Evolutionary conservation across 2,113 vertebrate genomes (phyloP), one percentile per base, ranked within the genome.

Genomic region (Galbula dea): DNA sequence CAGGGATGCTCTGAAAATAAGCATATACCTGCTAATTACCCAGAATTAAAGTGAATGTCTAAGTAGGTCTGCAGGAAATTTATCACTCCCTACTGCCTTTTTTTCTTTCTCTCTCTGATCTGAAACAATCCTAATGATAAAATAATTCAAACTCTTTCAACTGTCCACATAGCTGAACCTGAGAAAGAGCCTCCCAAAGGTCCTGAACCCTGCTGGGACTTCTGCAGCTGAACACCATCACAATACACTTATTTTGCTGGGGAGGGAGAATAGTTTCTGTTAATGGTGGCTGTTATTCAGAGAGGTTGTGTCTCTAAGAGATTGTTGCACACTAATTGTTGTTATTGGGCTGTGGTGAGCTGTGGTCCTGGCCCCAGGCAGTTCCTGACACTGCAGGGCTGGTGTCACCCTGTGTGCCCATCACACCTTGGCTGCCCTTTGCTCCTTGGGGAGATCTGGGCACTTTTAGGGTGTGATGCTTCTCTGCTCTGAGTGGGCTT

Each of bases 211-310:
- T 6, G 0, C 13, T 5, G 5, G 36, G 10, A 9, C 95, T 55
- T 51, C 69, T 85, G 36, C 51, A 4, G 41, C 74, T 61, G 29
- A 83, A n/a, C 51, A 34, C 39, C 21, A 7, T 24, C 15, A 1
- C 52, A 36, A 1, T 4, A 14, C 17, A 1, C 57, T 12, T 3
- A 5, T 24, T 81, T 63, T 55, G 6, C 37, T 36, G 6, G 6
- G 69, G 62, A 72, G 26, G 5, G 22, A 11, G 15, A 41, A 23
- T 4, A 13, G 26, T 37, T 76, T 15, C 54, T 73, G 43, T 22
- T 2, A n/a, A 43, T 3, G 1, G 23, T 19, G 19, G 13, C 59
- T 46, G 0, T 43, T 39, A 1, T 3, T 51, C 21, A 10, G 68
- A 45, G 68, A 36, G 72, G 67, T 13, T 46, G n/a, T 55, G 8